A percentile compares a stretch with the other conserved stretches of the same genome.
Evolutionary conservation across 2,113 vertebrate genomes (phyloP).

Genomic region (Myrmophylax atrothorax): DNA sequence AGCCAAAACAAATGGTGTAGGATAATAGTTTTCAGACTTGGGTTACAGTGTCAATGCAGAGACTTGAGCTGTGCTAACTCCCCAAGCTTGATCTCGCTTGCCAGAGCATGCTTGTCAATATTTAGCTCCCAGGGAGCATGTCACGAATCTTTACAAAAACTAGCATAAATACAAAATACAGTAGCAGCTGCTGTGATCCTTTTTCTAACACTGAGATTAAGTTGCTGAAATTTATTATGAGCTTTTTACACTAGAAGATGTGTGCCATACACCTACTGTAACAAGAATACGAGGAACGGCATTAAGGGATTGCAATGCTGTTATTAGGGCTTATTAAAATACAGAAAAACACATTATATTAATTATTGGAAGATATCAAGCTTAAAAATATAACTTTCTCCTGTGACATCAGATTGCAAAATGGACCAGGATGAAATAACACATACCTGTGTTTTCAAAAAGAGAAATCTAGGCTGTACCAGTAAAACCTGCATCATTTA

Average conservation of each 20-base stretch:
- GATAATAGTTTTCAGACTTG: constrained; percentile 72
- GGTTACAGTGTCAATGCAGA: constrained; percentile 71
- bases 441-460: neutral
- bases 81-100: constrained; percentile 80
- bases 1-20: constrained; percentile 69
- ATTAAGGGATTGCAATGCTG: constrained; percentile 48
- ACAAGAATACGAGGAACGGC: constrained; percentile 46
- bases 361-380: constrained; percentile 1
- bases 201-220: constrained; percentile 80
- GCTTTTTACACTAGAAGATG: constrained; percentile 55
- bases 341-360: constrained; percentile 21
- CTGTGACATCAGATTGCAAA: constrained; percentile 20
- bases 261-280: constrained; percentile 56
- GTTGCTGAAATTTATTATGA: constrained; percentile 64
- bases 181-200: constrained; percentile 76
- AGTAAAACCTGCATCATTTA: neutral
- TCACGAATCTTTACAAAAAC: constrained; percentile 69
- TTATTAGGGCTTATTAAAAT: constrained; percentile 57
- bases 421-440: neutral
- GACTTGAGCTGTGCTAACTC: constrained; percentile 75
- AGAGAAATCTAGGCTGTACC: neutral
- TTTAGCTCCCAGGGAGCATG: constrained; percentile 70
- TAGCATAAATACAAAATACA: constrained; percentile 75
- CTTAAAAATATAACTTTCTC: constrained; percentile 24
- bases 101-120: constrained; percentile 81